Evolutionary conservation across 1,140 invertebrate genomes (phyloP).

Genomic region (Mamestra configurata): DNA sequence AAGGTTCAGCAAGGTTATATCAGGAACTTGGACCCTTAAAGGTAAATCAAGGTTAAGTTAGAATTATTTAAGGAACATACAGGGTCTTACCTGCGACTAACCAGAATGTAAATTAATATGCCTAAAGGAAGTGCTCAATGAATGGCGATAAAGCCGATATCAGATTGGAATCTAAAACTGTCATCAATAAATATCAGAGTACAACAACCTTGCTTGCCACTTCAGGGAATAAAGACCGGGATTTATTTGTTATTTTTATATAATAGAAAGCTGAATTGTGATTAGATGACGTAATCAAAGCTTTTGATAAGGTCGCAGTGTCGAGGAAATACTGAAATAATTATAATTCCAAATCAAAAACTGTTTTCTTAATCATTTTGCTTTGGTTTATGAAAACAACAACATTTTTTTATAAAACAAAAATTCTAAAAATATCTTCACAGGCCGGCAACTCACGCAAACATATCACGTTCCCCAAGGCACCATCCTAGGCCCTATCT

Average conservation of each 20-base stretch:
- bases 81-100: neutral
- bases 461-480: conserved; percentile 25
- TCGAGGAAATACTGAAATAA: neutral
- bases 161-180: conserved; percentile 11
- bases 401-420: neutral
- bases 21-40: neutral
- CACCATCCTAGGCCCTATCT: conserved; percentile 32
- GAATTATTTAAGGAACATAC: neutral
- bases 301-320: neutral
- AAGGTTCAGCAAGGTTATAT: neutral
- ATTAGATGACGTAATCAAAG: neutral
- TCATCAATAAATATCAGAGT: conserved; percentile 9
- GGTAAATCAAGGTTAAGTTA: neutral
- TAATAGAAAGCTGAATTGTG: neutral
- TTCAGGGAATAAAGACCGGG: neutral
- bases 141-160: neutral
- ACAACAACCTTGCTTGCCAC: neutral
- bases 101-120: conserved; percentile 26
- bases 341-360: neutral
- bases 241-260: neutral
- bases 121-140: neutral
- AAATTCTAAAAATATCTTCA: conserved; percentile 9
- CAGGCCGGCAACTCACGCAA: conserved; percentile 1
- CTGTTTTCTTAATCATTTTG: too few species aligned
- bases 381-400: neutral